These are phyloP conservation scores for Phalacrocorax aristotelis DNA, from an alignment of 2,113 vertebrate species.

Conservation along the genomic window DNA sequence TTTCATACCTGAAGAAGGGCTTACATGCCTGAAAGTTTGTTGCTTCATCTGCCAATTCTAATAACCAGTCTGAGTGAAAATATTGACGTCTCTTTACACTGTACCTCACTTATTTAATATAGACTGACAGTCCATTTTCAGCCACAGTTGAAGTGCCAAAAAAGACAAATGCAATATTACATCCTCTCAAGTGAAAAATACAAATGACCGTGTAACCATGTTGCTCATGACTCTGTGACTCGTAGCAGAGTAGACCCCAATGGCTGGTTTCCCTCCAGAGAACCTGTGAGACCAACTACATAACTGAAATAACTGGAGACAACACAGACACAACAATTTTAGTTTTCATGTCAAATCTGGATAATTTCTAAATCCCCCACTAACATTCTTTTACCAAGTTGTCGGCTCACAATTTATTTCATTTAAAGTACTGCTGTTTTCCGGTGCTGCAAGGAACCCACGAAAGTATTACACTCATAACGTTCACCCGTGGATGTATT, in stretches of 20 bases:
- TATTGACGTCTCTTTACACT: not conserved
- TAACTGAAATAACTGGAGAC: not conserved
- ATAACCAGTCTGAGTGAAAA: not conserved
- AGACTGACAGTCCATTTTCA: not conserved
- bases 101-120: not conserved
- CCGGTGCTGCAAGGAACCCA: not conserved
- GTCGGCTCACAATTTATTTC: not conserved
- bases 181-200: not conserved
- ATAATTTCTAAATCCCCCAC: not conserved
- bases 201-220: not conserved
- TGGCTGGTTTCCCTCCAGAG: not conserved
- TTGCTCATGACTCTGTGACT: not conserved
- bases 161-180: not conserved
- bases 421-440: not conserved
- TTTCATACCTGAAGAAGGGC: not conserved
- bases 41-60: not conserved
- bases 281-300: not conserved
- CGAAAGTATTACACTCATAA: not conserved
- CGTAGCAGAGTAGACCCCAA: not conserved
- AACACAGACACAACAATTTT: not conserved
- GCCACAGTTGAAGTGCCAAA: not conserved
- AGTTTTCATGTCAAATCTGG: not conserved
- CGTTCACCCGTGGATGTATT: not conserved
- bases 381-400: not conserved
- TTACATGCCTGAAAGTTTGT: not conserved